Percentiles rank a stretch among this genome's conserved stretches.
Conservation (phyloP, 2,888 invertebrate species). For the Catocala fraxini region DNA sequence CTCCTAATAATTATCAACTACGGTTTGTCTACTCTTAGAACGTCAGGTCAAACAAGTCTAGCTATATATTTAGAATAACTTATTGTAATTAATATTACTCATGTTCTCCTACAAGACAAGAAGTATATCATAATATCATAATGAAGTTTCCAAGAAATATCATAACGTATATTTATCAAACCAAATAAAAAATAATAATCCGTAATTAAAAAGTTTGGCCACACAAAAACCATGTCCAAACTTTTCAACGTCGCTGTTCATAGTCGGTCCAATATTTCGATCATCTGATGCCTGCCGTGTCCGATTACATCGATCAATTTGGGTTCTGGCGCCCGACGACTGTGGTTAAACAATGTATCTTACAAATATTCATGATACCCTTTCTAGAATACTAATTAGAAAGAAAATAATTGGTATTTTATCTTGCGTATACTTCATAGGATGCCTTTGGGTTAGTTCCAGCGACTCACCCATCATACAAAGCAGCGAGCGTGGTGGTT, state of each 20-base stretch:
- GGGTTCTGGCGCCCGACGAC: constrained; percentile 30
- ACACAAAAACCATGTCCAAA: constrained; percentile 8
- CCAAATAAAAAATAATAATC: constrained; percentile 1
- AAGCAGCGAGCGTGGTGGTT: no score
- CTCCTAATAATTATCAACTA: no score
- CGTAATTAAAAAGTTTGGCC: not conserved
- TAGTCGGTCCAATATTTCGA: constrained; percentile 27
- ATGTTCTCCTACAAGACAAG: no score
- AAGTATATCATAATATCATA: no score
- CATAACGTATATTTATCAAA: not conserved
- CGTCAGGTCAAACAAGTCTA: no score
- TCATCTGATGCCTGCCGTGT: constrained; percentile 29
- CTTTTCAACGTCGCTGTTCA: constrained; percentile 9
- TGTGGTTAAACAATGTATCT: constrained; percentile 37
- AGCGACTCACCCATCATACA: no score
- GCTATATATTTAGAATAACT: no score
- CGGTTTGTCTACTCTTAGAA: no score
- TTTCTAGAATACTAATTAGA: not conserved
- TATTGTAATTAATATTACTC: no score
- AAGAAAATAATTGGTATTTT: not conserved
- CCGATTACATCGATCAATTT: constrained; percentile 44
- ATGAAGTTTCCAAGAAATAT: no score
- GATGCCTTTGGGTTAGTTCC: no score
- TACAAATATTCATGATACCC: not conserved
- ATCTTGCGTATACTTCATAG: no score